These are phyloP conservation scores for Lepidostoma basale DNA, from an alignment of 1,140 invertebrate genomes.

Conservation along the genomic window DNA sequence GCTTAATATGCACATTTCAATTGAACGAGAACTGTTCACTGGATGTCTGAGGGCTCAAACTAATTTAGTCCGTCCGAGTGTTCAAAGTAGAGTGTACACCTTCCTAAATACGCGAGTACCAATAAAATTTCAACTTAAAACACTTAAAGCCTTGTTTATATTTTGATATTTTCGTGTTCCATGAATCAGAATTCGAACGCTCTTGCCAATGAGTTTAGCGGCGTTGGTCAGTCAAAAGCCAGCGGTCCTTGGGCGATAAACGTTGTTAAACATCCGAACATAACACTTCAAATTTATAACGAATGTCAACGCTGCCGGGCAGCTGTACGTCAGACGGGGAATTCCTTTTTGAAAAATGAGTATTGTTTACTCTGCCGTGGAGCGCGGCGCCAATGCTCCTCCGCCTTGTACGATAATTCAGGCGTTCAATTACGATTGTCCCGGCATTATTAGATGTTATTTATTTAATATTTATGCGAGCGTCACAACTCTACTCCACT, in stretches of 20 bases:
- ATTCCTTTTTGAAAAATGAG: neutral
- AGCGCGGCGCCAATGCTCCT: neutral
- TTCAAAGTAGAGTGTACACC: no score
- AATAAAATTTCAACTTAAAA: neutral
- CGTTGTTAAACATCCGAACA: no score
- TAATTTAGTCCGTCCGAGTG: no score
- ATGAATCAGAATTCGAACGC: no score
- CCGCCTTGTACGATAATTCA: conserved; percentile 8
- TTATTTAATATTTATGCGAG: conserved; percentile 19
- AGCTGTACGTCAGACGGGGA: neutral
- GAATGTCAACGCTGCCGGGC: neutral
- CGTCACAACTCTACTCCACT: neutral
- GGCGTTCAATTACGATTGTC: conserved; percentile 18
- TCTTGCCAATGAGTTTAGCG: no score
- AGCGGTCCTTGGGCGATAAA: no score
- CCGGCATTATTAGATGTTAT: conserved; percentile 17
- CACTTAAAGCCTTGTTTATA: neutral
- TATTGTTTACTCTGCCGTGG: conserved; percentile 9
- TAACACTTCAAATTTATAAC: neutral
- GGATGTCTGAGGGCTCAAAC: no score
- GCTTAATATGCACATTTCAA: no score
- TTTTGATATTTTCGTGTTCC: neutral
- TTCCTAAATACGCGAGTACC: no score
- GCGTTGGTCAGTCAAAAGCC: no score
- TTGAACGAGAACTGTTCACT: no score